phyloP scores from a whole-genome alignment of 2,113 vertebrate genomes.

The Xerus inauris region DNA sequence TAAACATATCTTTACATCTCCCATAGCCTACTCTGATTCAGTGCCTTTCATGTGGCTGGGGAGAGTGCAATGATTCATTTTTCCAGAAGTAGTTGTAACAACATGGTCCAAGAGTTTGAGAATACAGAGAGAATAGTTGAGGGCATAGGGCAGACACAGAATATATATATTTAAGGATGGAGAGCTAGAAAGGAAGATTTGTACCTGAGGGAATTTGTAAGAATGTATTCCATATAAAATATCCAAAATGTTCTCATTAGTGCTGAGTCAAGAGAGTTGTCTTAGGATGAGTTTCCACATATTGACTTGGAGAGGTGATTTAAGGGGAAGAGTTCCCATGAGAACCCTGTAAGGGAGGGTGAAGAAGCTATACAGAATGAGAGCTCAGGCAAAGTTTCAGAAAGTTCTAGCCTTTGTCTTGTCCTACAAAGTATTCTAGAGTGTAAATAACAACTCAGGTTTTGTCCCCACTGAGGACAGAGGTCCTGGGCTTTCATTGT shows the following conservation, averaged over 20 bases:
- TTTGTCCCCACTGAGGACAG: accelerated
- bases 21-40: not conserved
- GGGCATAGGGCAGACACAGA: not conserved
- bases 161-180: not conserved
- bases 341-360: not conserved
- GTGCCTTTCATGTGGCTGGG: not conserved
- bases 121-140: not conserved
- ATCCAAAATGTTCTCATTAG: not conserved
- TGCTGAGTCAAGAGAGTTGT: not conserved
- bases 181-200: not conserved
- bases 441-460: not conserved
- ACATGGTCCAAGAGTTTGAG: not conserved
- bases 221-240: not conserved
- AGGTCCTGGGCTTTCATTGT: not conserved
- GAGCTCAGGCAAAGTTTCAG: not conserved
- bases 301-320: not conserved
- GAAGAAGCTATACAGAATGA: not conserved
- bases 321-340: not conserved
- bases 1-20: not conserved
- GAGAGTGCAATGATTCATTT: not conserved
- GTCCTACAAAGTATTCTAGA: not conserved
- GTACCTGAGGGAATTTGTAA: not conserved
- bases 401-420: not conserved
- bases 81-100: not conserved
- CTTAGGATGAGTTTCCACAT: not conserved